These are phyloP conservation scores for Polyodon spathula DNA, from an alignment of 2,113 vertebrate genomes.

Conservation along the genomic window DNA sequence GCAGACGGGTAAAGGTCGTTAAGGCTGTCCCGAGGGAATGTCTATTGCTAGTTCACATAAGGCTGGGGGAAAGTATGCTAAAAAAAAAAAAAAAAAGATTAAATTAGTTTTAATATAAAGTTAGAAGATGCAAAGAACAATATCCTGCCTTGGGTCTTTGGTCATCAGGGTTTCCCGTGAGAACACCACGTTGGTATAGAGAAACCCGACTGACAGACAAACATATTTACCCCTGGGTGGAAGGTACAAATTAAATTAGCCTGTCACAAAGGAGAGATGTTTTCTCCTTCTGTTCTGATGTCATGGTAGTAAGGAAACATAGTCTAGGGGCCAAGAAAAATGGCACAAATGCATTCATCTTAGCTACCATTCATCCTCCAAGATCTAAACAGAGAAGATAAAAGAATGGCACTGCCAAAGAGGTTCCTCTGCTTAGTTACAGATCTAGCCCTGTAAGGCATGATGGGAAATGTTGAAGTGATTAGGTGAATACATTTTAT, in stretches of 20 bases:
- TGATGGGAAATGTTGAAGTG: slow-evolving; percentile 41
- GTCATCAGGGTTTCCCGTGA: slow-evolving; percentile 88
- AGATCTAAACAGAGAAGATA: slow-evolving; percentile 70
- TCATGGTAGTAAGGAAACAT: slow-evolving; percentile 95
- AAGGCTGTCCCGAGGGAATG: slow-evolving; percentile 63
- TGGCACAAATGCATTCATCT: slow-evolving; percentile 86
- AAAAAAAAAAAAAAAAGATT: slow-evolving; percentile 92
- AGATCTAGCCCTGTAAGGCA: slow-evolving; percentile 49
- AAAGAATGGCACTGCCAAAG: slow-evolving; percentile 62
- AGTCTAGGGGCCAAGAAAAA: slow-evolving; percentile 74
- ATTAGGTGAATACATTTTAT: slow-evolving; percentile 17
- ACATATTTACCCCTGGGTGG: slow-evolving; percentile 97
- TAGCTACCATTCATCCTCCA: slow-evolving; percentile 81
- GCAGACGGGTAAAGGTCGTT: slow-evolving; percentile 80
- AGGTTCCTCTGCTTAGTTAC: slow-evolving; percentile 71
- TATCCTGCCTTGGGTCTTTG: slow-evolving; percentile 68
- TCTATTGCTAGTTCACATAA: slow-evolving; percentile 63
- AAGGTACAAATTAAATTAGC: slow-evolving; percentile 99
- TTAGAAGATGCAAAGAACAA: slow-evolving; percentile 67
- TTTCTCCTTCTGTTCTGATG: slow-evolving; percentile 98
- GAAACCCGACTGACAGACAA: slow-evolving; percentile 80
- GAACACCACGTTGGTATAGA: slow-evolving; percentile 76
- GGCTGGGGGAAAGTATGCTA: slow-evolving; percentile 69
- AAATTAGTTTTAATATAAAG: slow-evolving; percentile 87
- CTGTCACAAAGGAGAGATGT: slow-evolving; percentile 92